phyloP scores from a whole-genome alignment of 2,113 vertebrate species.

The Canis aureus region DNA sequence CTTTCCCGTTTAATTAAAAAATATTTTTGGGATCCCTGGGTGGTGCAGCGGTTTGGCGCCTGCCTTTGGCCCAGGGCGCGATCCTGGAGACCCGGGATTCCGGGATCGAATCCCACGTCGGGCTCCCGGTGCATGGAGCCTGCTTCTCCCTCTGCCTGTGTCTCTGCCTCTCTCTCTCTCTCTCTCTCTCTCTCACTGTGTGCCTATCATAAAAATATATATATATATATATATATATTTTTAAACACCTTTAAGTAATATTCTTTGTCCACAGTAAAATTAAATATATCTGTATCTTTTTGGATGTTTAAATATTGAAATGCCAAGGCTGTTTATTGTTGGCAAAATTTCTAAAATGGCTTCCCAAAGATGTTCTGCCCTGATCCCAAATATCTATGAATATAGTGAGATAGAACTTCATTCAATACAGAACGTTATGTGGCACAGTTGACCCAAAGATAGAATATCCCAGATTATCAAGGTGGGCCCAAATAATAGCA shows the following conservation, averaged over 20 bases:
- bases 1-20: neutral
- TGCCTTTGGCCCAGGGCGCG: too few species aligned
- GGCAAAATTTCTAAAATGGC: neutral
- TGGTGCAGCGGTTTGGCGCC: too few species aligned
- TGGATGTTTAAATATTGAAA: neutral
- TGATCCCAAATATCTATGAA: neutral
- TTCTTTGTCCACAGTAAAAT: neutral
- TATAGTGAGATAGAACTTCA: neutral
- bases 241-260: neutral
- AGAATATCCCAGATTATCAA: neutral
- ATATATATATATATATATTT: too few species aligned
- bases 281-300: neutral
- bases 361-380: neutral
- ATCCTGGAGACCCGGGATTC: too few species aligned
- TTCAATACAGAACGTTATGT: neutral
- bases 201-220: too few species aligned
- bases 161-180: too few species aligned
- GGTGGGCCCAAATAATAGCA: neutral
- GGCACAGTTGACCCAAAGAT: neutral
- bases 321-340: neutral
- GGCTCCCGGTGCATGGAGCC: too few species aligned
- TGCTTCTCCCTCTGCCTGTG: too few species aligned
- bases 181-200: too few species aligned
- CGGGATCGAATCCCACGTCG: too few species aligned
- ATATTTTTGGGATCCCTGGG: neutral